Conservation (phyloP, 2,113 vertebrate genomes). For the Ciconia maguari region DNA sequence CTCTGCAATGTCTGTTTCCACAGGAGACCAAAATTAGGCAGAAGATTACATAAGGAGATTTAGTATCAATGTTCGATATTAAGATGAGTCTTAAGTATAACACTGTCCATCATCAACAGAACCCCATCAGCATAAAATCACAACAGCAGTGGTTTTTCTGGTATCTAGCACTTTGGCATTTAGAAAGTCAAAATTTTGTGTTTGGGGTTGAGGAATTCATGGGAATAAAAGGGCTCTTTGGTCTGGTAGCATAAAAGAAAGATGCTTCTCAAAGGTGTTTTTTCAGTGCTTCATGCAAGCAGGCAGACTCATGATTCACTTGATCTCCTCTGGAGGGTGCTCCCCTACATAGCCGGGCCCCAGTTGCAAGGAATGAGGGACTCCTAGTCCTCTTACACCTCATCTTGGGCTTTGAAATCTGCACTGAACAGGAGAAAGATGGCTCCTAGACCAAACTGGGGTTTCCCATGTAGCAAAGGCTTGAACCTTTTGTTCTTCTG, state of each 20-base stretch:
- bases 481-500: neutral
- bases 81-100: neutral
- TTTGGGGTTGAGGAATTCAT: neutral
- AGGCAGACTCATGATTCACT: neutral
- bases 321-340: neutral
- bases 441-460: neutral
- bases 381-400: neutral
- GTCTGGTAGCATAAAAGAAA: neutral
- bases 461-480: neutral
- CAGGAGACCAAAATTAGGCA: neutral
- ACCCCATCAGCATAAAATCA: neutral
- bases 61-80: neutral
- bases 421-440: neutral
- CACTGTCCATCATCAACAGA: neutral
- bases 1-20: neutral
- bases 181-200: neutral
- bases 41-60: neutral
- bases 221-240: neutral
- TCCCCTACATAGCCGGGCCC: neutral
- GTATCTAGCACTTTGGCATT: neutral
- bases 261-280: neutral
- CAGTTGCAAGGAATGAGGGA: neutral
- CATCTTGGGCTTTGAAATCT: neutral
- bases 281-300: neutral
- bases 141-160: neutral